Conservation (phyloP, 2,797 vertebrate species). For the Trematomus bernacchii region DNA sequence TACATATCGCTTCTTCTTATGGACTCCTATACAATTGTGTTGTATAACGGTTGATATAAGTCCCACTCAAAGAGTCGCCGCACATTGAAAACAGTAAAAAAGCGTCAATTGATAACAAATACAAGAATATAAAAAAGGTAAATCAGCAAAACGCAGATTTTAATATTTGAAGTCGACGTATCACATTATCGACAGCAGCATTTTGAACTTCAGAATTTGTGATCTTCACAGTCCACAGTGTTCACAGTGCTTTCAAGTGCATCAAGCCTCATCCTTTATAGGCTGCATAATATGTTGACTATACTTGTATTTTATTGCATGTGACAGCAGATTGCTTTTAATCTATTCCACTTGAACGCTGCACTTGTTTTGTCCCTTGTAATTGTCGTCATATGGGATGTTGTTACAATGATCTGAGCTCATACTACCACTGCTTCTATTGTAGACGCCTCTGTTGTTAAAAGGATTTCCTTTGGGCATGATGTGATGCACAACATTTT, state of each 20-base stretch:
- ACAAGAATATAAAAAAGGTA: background rate
- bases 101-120: background rate
- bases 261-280: background rate
- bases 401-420: conserved; percentile 9
- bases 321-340: conserved; percentile 30
- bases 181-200: background rate
- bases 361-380: conserved; percentile 18
- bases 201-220: background rate
- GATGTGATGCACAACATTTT: conserved; percentile 43
- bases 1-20: too few species aligned
- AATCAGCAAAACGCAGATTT: conserved; percentile 9
- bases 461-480: conserved; percentile 37
- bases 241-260: background rate
- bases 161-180: background rate
- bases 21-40: too few species aligned
- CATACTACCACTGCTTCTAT: conserved; percentile 4
- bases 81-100: too few species aligned
- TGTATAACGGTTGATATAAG: too few species aligned
- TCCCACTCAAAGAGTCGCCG: too few species aligned
- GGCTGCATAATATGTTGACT: background rate
- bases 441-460: conserved; percentile 27
- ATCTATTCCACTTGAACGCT: conserved; percentile 31
- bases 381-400: conserved; percentile 17
- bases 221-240: background rate
- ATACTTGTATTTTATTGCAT: background rate